Evolutionary conservation across 2,113 vertebrate species (phyloP), one percentile per base, ranked within the genome.

Genomic region (Nothobranchius furzeri): DNA sequence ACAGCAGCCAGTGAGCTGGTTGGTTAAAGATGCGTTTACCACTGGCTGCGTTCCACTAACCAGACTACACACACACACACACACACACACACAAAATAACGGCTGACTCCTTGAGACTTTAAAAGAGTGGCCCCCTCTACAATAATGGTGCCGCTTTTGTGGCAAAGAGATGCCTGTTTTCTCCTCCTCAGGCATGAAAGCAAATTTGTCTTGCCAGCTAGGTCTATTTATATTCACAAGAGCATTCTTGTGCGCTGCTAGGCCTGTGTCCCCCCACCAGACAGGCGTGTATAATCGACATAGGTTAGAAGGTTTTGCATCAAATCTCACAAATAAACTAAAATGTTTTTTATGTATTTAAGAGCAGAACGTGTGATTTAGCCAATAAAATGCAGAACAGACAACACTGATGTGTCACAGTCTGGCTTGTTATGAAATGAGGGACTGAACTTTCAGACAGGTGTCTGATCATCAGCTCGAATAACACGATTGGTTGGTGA

Each of bases 171-270:
- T 75, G 75, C 81, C 85, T 89, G 85, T 83, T 88, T 89, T 82
- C 73, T 82, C 75, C 73, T 90, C 77, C 85, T 86, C 58, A 57
- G 84, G 82, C 85, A 87, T 85, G 85, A 88, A 87, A 88, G 82
- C 43, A 58, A 89, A 91, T 89, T 87, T 74, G 81, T 80, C 82
- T 85, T 84, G 74, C 85, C 75, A 80, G 69, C 79, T 72, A 79
- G 82, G 70, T 84, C 87, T 88, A 88, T 89, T 90, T 90, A 87
- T 89, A 90, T 89, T 84, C 86, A 88, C 82, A 78, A 85, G 85
- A 86, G 82, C 84, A 90, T 90, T 88, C 87, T 87, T 87, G 68
- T 82, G 83, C 79, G 83, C 87, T 88, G 85, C 69, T 47, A 68
- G 79, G 87, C 85, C 85, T 81, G 76, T 88, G 87, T 77, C n/a